Conservation (phyloP, 2,113 vertebrate genomes). For the Hirundichthys speculiger region DNA sequence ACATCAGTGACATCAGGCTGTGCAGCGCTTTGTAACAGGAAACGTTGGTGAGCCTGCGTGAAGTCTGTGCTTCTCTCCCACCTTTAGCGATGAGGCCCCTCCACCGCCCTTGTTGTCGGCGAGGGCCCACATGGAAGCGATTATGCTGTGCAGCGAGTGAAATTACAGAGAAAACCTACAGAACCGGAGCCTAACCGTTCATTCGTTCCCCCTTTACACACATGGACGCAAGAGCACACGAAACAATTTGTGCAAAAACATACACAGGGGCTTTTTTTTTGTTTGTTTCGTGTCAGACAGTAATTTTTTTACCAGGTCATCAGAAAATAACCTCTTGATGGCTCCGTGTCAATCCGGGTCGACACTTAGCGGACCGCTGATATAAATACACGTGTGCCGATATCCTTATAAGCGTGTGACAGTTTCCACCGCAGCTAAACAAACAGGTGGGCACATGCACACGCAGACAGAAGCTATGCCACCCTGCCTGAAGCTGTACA, state of each 20-base stretch:
- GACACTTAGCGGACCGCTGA: too few species aligned
- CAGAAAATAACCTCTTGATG: too few species aligned
- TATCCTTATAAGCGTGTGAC: too few species aligned
- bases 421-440: too few species aligned
- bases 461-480: constrained; percentile 2
- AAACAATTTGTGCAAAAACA: not conserved
- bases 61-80: constrained; percentile 62
- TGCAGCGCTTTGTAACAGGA: not conserved
- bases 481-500: constrained; percentile 67
- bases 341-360: too few species aligned
- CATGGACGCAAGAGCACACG: constrained; percentile 14
- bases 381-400: too few species aligned
- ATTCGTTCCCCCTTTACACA: constrained; percentile 61
- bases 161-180: constrained; percentile 77
- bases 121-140: constrained; percentile 81
- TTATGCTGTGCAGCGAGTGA: constrained; percentile 73
- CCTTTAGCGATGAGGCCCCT: constrained; percentile 68
- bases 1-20: not conserved
- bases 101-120: constrained; percentile 54
- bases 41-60: constrained; percentile 19
- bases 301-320: too few species aligned
- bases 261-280: too few species aligned
- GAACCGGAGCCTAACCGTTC: constrained; percentile 59
- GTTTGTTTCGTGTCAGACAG: too few species aligned
- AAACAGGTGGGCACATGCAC: too few species aligned